Evolutionary conservation across 2,888 invertebrate species (phyloP).

Genomic region (Ptychoptera contaminata): DNA sequence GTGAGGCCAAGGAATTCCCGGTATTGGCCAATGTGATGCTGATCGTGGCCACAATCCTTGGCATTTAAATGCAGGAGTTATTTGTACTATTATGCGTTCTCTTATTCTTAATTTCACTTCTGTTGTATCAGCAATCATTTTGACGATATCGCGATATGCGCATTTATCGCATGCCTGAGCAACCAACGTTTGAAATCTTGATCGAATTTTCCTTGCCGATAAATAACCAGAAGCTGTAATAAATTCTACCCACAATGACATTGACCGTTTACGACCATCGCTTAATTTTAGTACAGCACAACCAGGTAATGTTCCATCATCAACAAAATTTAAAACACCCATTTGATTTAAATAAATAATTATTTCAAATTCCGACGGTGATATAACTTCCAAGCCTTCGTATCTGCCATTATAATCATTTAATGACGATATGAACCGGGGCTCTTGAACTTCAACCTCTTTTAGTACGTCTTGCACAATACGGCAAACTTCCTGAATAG

Average conservation of each 20-base stretch:
- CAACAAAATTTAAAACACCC: conserved; percentile 97
- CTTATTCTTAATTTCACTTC: conserved; percentile 83
- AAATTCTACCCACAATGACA: conserved; percentile 97
- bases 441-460: conserved; percentile 92
- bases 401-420: conserved; percentile 80
- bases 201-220: conserved; percentile 88
- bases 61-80: conserved; percentile 90
- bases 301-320: conserved; percentile 84
- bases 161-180: conserved; percentile 89
- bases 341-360: conserved; percentile 93
- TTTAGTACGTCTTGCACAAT: conserved; percentile 90
- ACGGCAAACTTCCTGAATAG: conserved; percentile 78
- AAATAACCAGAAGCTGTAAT: conserved; percentile 93
- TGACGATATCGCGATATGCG: conserved; percentile 81
- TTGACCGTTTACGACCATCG: conserved; percentile 90
- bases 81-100: conserved; percentile 84
- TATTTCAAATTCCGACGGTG: conserved; percentile 88
- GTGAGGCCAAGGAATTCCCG: conserved; percentile 87
- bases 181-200: conserved; percentile 80
- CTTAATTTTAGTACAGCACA: conserved; percentile 88
- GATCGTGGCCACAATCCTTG: conserved; percentile 89
- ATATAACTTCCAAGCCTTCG: conserved; percentile 85
- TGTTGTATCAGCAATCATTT: conserved; percentile 89
- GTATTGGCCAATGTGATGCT: conserved; percentile 87
- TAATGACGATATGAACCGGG: conserved; percentile 81